phyloP scores from a whole-genome alignment of 64 coral and sea anemone species.

The Montipora capricornis region DNA sequence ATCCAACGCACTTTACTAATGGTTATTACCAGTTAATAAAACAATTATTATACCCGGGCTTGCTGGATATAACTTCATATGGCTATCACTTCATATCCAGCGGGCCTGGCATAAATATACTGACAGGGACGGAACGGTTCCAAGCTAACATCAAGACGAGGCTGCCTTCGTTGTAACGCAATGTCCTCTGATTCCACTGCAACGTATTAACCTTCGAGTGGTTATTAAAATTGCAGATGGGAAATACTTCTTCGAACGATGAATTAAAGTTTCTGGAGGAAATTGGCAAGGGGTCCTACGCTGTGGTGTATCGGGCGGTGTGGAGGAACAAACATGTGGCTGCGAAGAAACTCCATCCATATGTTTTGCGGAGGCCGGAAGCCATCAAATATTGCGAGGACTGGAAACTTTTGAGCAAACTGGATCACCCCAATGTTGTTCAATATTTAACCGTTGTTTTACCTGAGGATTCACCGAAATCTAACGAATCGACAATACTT shows the following conservation, averaged over 20 bases:
- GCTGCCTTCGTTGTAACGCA: too few species aligned
- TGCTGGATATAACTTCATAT: too few species aligned
- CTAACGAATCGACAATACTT: conserved; percentile 51
- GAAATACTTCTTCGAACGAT: conserved; percentile 51
- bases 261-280: conserved; percentile 25
- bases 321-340: conserved; percentile 41
- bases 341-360: conserved; percentile 47
- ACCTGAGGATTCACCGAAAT: not conserved
- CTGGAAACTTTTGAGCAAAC: conserved; percentile 39
- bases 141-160: too few species aligned
- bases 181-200: too few species aligned
- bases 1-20: too few species aligned
- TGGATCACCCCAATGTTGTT: conserved; percentile 71
- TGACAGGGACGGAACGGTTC: too few species aligned
- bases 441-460: conserved; percentile 55
- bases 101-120: too few species aligned
- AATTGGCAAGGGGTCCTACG: conserved; percentile 58
- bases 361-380: conserved; percentile 52
- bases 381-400: conserved; percentile 38
- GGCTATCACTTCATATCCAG: too few species aligned
- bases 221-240: not conserved
- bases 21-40: too few species aligned
- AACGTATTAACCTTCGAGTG: not conserved
- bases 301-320: conserved; percentile 44
- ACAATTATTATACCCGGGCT: too few species aligned